A percentile compares a stretch with the other conserved stretches of the same genome.
Conservation (phyloP, 2,113 vertebrate genomes). For the Telmatochromis sp. region DNA sequence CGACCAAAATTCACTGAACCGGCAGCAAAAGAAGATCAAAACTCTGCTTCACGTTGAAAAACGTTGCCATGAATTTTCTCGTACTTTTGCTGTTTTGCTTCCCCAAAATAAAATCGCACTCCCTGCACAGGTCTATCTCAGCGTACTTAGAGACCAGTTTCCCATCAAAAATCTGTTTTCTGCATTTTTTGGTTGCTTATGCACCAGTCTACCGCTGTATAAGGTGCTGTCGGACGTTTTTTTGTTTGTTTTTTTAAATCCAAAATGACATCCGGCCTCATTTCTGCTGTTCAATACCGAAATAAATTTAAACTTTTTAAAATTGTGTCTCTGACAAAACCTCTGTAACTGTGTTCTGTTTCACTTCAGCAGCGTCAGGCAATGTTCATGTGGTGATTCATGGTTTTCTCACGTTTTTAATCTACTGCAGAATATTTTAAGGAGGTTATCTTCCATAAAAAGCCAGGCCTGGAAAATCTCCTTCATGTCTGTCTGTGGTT, state of each 20-base stretch:
- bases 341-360: background rate
- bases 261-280: background rate
- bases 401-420: rapidly evolving
- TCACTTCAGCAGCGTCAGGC: background rate
- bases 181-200: background rate
- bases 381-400: background rate
- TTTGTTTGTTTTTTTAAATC: background rate
- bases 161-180: background rate
- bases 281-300: background rate
- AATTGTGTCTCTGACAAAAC: background rate
- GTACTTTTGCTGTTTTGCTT: rapidly evolving
- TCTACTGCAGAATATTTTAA: background rate
- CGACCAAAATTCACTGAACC: background rate
- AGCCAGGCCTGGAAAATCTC: background rate
- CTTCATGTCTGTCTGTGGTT: background rate
- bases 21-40: background rate
- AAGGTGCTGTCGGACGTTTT: rapidly evolving
- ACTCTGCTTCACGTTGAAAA: background rate
- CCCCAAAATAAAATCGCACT: background rate
- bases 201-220: background rate
- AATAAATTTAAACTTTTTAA: rapidly evolving
- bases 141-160: background rate
- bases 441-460: rapidly evolving
- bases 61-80: background rate
- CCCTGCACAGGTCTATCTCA: background rate